A percentile compares a stretch with the other conserved stretches of the same genome.
Evolutionary conservation across 2,888 invertebrate species (phyloP).

Genomic region (Trisateles emortualis): DNA sequence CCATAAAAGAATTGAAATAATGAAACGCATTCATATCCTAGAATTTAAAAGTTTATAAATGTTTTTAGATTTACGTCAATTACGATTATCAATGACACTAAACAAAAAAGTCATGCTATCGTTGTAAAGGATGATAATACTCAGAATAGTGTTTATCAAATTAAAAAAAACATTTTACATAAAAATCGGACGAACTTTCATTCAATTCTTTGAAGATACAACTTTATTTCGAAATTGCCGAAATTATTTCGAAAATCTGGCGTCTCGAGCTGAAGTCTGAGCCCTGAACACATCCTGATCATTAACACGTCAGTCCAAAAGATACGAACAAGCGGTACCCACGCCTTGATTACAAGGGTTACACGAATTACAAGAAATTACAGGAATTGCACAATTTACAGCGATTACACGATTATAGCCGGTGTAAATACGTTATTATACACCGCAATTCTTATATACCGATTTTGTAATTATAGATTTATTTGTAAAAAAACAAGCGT

Average conservation of each 20-base stretch:
- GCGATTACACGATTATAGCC: conserved; percentile 42
- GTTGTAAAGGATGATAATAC: too few species aligned
- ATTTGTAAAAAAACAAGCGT: too few species aligned
- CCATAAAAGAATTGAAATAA: too few species aligned
- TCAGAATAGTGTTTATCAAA: too few species aligned
- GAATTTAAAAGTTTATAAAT: too few species aligned
- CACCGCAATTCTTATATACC: conserved; percentile 10
- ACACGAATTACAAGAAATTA: conserved; percentile 54
- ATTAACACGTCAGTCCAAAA: conserved; percentile 55
- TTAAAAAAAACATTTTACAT: too few species aligned
- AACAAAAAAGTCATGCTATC: too few species aligned
- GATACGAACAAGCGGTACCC: conserved; percentile 23
- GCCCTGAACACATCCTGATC: conserved; percentile 14
- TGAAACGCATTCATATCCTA: too few species aligned
- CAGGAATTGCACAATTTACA: conserved; percentile 56
- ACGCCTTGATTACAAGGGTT: conserved; percentile 43
- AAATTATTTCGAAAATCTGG: neutral
- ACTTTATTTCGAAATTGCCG: conserved; percentile 1
- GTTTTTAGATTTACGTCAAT: too few species aligned
- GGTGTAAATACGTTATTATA: conserved; percentile 25
- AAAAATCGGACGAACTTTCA: too few species aligned
- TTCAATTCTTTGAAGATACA: too few species aligned
- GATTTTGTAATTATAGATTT: conserved; percentile 7
- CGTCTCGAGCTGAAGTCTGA: neutral
- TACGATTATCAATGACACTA: too few species aligned